These are phyloP conservation scores for Gambusia holbrooki DNA, from an alignment of 2,113 vertebrate genomes.

Conservation along the genomic window DNA sequence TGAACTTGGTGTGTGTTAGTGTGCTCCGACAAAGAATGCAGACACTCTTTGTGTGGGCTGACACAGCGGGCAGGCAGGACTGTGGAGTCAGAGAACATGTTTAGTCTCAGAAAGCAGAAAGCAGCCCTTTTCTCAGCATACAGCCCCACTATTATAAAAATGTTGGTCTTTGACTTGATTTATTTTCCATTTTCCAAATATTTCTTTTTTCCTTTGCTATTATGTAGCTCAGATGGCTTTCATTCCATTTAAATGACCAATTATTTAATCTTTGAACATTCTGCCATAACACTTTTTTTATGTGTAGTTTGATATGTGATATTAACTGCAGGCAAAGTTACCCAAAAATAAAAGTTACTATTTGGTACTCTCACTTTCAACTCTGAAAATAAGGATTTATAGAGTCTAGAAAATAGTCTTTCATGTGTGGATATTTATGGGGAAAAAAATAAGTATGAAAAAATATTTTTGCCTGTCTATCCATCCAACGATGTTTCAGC, in stretches of 20 bases:
- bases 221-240: background rate
- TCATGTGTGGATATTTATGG: too few species aligned
- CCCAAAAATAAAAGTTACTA: too few species aligned
- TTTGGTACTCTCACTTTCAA: too few species aligned
- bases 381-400: too few species aligned
- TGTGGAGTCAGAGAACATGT: constrained; percentile 50
- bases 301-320: too few species aligned
- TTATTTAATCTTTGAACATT: background rate
- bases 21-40: constrained; percentile 27
- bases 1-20: constrained; percentile 23
- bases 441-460: too few species aligned
- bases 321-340: too few species aligned
- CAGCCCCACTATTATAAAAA: constrained; percentile 44
- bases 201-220: background rate
- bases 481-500: too few species aligned
- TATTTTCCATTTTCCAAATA: background rate
- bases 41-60: constrained; percentile 62
- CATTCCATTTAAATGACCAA: background rate
- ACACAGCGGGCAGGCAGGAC: constrained; percentile 33
- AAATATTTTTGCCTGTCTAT: too few species aligned
- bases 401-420: too few species aligned
- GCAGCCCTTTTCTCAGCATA: constrained; percentile 58
- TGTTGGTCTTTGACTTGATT: constrained; percentile 24
- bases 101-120: constrained; percentile 66
- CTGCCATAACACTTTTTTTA: too few species aligned